phyloP scores from a whole-genome alignment of 1,140 invertebrate species.

The Colletes gigas region DNA sequence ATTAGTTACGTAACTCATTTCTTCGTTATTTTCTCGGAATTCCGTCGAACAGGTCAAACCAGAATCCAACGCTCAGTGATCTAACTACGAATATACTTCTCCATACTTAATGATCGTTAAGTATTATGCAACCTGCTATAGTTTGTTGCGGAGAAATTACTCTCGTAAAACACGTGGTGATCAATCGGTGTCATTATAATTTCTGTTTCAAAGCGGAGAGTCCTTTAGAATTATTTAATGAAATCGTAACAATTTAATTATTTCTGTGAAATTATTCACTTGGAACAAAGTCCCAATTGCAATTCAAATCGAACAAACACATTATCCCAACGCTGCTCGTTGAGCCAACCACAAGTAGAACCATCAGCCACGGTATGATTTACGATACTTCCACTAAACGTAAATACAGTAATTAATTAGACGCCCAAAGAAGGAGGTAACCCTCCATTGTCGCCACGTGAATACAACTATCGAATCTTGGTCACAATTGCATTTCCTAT shows the following conservation, averaged over 20 bases:
- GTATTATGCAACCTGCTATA: neutral
- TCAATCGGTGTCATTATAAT: neutral
- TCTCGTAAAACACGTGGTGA: neutral
- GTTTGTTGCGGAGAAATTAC: neutral
- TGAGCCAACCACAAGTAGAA: too few species aligned
- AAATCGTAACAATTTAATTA: too few species aligned
- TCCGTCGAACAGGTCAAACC: slow-evolving; percentile 3
- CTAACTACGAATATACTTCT: neutral
- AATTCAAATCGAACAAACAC: neutral
- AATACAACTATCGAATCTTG: too few species aligned
- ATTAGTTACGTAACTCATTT: slow-evolving; percentile 19
- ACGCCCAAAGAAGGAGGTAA: too few species aligned
- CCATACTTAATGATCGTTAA: neutral
- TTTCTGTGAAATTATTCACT: too few species aligned
- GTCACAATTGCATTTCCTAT: too few species aligned
- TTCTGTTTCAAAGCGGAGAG: neutral
- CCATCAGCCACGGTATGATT: too few species aligned
- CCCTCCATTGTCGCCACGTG: too few species aligned
- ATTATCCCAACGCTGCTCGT: too few species aligned
- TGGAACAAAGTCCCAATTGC: neutral
- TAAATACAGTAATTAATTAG: too few species aligned
- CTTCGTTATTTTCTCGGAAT: neutral
- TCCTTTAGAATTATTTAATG: too few species aligned
- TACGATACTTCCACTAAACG: too few species aligned
- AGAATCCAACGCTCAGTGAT: neutral